A percentile compares a stretch with the other conserved stretches of the same genome.
These are phyloP conservation scores for Portevinia maculata DNA, from an alignment of 2,888 invertebrate genomes.

Conservation along the genomic window DNA sequence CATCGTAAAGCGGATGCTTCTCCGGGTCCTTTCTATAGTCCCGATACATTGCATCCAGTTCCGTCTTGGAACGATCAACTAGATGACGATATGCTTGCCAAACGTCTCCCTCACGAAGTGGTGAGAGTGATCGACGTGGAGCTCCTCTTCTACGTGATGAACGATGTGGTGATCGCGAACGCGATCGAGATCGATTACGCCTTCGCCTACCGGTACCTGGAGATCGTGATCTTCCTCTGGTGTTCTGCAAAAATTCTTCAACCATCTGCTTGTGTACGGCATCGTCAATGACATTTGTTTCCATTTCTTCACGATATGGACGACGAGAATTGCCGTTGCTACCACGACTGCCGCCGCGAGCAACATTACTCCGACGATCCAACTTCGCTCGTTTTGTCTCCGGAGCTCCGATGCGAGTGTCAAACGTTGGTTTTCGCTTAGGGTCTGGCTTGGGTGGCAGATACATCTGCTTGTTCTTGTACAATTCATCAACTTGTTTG, in stretches of 20 bases:
- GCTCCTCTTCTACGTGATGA: not conserved
- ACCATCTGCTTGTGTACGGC: conserved; percentile 80
- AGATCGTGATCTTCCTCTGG: conserved; percentile 58
- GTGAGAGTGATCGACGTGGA: conserved; percentile 78
- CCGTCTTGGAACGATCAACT: conserved; percentile 78
- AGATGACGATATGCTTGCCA: conserved; percentile 81
- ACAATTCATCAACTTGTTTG: conserved; percentile 80
- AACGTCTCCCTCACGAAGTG: conserved; percentile 78
- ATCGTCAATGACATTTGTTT: conserved; percentile 76
- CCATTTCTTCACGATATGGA: conserved; percentile 24
- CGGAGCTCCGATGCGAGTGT: conserved; percentile 45
- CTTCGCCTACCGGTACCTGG: conserved; percentile 43
- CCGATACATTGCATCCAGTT: conserved; percentile 84
- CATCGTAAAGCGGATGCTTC: conserved; percentile 92
- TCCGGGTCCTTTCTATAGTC: conserved; percentile 88
- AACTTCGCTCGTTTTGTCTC: conserved; percentile 22
- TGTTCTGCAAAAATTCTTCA: conserved; percentile 78
- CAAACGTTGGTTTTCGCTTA: conserved; percentile 74
- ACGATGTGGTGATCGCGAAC: conserved; percentile 65
- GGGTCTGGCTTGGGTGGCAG: conserved; percentile 61
- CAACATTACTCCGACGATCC: conserved; percentile 26
- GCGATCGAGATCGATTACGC: conserved; percentile 69
- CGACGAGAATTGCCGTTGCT: conserved; percentile 36
- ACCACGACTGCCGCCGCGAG: conserved; percentile 1
- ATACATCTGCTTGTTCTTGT: conserved; percentile 75